Evolutionary conservation across 2,888 invertebrate species (phyloP), one percentile per base, ranked within the genome.

Genomic region (Caenorhabditis japonica): DNA sequence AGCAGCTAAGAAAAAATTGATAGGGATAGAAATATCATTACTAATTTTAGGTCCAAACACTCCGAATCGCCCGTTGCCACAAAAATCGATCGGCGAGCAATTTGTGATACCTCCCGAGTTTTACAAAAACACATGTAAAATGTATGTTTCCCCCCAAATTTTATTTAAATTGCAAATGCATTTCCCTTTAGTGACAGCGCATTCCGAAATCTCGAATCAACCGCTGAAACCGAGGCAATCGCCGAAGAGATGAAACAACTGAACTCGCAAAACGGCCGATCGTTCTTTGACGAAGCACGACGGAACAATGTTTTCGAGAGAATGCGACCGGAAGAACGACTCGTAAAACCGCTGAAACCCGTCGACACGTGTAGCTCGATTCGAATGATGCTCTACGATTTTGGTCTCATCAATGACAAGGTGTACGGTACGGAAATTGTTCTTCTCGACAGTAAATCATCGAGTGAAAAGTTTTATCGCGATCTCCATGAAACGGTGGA

Each of bases 311-410:
- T 79, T 1, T 79, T 75, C 55, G 72, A 68, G 36, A 13, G 56
- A 15, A 62, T 77, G 66, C 52, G 62, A 0, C 52, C 56, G 0
- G 77, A 72, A 19, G 62, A 77, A 25, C 34, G 75, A 43, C 19
- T 53, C 0, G 52, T 64, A 0, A 27, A 41, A 10, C 74, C 77
- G n/a, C n/a, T 47, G 25, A 47, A 62, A 21, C 75, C 83, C 10
- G 64, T 64, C 15, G 72, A 88, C 61, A 95, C 95, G 88, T 97
- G 96, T 88, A 95, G 97, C 89, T 95, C 97, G 0, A 94, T 97
- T 1, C 91, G 97, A 52, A 90, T 97, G 25, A 95, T 99, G 88
- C 90, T 99, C 17, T 95, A 96, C 3, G 95, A 97, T 89, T 95
- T 97, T 88, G 97, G 97, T 0, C 93, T 96, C 85, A 90, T 97